A percentile compares a stretch with the other conserved stretches of the same genome.
Conservation (phyloP, 2,888 invertebrate species). For the Coronaproctus castanopsis region DNA sequence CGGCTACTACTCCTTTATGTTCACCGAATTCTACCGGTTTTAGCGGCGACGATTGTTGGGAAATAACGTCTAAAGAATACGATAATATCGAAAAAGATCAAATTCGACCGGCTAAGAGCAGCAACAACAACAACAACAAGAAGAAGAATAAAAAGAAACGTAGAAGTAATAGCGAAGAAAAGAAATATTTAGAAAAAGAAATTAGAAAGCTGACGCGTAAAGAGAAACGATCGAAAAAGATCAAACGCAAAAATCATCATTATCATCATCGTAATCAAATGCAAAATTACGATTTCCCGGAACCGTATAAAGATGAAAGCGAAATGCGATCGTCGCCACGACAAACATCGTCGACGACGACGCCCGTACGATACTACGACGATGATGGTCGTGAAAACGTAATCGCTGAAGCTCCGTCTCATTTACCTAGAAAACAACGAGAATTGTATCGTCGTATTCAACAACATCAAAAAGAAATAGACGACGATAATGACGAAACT, state of each 20-base stretch:
- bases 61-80: background rate
- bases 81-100: background rate
- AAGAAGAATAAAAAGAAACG: conserved; percentile 5
- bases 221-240: conserved; percentile 1
- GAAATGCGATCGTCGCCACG: background rate
- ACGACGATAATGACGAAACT: conserved; percentile 1
- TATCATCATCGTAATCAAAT: too few relatives aligned
- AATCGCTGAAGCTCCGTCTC: conserved; percentile 18
- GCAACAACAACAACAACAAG: background rate
- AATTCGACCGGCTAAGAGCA: background rate
- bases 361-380: background rate
- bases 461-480: conserved; percentile 34
- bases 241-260: background rate
- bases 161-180: conserved; percentile 4
- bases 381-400: background rate
- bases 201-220: background rate
- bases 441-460: conserved; percentile 45
- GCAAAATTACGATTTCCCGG: background rate
- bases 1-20: background rate
- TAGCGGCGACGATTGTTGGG: background rate
- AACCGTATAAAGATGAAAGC: background rate
- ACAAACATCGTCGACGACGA: background rate
- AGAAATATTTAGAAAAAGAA: conserved; percentile 6
- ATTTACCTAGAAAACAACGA: conserved; percentile 41
- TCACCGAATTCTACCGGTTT: background rate